A percentile compares a stretch with the other conserved stretches of the same genome.
Evolutionary conservation across 1,140 invertebrate genomes (phyloP).

Genomic region (Lepidurus arcticus): DNA sequence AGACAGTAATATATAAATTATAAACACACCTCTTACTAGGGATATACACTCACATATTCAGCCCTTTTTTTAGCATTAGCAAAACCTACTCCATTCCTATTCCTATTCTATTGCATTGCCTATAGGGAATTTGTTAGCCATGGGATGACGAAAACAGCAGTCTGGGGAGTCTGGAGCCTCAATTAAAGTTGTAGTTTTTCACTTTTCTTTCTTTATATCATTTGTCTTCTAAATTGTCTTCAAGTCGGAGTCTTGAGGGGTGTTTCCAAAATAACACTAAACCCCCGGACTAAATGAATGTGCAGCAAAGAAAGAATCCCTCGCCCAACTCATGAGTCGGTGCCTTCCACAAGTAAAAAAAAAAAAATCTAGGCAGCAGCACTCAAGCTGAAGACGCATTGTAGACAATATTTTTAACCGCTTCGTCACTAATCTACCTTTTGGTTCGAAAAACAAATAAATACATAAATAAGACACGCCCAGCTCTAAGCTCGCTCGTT

Average conservation of each 20-base stretch:
- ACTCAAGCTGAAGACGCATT: background rate
- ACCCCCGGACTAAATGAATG: background rate
- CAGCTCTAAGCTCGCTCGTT: background rate
- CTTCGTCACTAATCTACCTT: background rate
- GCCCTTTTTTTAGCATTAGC: background rate
- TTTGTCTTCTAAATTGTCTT: background rate
- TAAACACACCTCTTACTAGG: no score
- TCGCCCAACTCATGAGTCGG: no score
- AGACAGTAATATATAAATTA: no score
- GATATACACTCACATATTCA: no score
- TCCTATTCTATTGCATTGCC: no score
- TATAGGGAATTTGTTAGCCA: background rate
- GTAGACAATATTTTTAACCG: background rate
- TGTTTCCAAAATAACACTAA: constrained; percentile 12
- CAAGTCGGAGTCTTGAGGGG: background rate
- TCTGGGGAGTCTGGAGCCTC: constrained; percentile 10
- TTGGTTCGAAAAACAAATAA: background rate
- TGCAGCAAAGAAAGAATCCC: background rate
- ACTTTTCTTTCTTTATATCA: background rate
- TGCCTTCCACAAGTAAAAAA: no score
- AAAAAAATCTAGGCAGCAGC: background rate
- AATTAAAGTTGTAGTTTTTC: constrained; percentile 1
- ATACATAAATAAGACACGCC: background rate
- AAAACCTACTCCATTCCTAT: background rate
- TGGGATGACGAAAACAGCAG: constrained; percentile 10